Percentiles rank a stretch among this genome's conserved stretches.
Evolutionary conservation across 2,888 invertebrate species (phyloP).

Genomic region (Zelleria hepariella): DNA sequence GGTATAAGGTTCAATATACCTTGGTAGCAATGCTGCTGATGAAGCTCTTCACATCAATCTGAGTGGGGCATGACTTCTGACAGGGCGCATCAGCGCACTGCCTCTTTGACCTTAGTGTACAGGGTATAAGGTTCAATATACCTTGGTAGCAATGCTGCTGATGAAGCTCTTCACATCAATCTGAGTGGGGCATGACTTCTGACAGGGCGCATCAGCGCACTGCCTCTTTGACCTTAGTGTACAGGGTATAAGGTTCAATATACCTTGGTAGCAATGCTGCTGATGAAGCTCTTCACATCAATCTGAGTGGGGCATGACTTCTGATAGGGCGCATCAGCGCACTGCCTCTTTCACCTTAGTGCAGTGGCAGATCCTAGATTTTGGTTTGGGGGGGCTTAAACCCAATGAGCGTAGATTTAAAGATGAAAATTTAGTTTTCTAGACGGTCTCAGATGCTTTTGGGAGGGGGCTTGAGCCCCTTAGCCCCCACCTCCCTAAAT

Average conservation of each 20-base stretch:
- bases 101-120: background rate
- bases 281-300: slow-evolving; percentile 97
- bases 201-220: background rate
- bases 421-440: slow-evolving; percentile 86
- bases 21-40: slow-evolving; percentile 97
- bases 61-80: slow-evolving; percentile 98
- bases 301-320: slow-evolving; percentile 98
- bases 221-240: background rate
- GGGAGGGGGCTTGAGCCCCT: slow-evolving; percentile 98
- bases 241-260: background rate
- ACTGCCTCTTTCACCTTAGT: slow-evolving; percentile 49
- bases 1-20: too few relatives aligned
- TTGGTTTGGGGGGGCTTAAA: too few relatives aligned
- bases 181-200: slow-evolving; percentile 55
- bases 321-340: slow-evolving; percentile 97
- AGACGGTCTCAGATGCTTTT: slow-evolving; percentile 94
- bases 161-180: slow-evolving; percentile 97
- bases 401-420: too few relatives aligned
- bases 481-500: slow-evolving; percentile 35
- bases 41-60: slow-evolving; percentile 96
- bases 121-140: slow-evolving; percentile 24
- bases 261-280: slow-evolving; percentile 95
- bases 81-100: slow-evolving; percentile 96
- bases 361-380: background rate
- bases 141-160: slow-evolving; percentile 95